Evolutionary conservation across 53 echinoderm and acorn worm species (phyloP), one percentile per base, ranked within the genome.

Genomic region (Astropecten irregularis): DNA sequence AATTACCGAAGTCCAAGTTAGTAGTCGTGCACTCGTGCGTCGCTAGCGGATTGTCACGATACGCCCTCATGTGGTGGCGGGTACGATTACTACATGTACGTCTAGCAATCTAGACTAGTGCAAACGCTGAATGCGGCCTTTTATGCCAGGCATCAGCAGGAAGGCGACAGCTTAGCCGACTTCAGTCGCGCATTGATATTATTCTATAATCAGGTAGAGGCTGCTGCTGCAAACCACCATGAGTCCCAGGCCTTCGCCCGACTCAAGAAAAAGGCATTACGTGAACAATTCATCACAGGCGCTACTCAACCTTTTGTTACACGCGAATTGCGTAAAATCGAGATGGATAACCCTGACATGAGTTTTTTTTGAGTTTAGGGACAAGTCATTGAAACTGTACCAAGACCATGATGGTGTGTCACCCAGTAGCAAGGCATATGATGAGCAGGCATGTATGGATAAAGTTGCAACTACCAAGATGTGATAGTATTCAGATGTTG

Each of bases 201-300:
- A 3, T 27, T 88, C 4, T 73, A 88, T 23, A 40, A 22, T 2
- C 27, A 26, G 9, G 73, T 83, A 18, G 64, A 63, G 16, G 14
- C 20, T 0, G 73, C 72, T 2, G 88, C 74, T 0, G 38, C 51
- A 3, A 72, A 47, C 29, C 49, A 46, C 30, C 64, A 83, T 21
- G 83, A 72, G 23, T 5, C 8, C 2, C 73, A 88, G 37, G 87
- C 77, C 3, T 26, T 77, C 2, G 31, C 15, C 0, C 36, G 58
- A 8, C 47, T 77, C n/a, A 60, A 29, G 25, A 79, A 86, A 10
- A 56, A 77, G 14, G 77, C 77, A 10, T 49, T 86, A n/a, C 74
- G 16, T 20, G 86, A 56, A 4, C 66, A 68, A 21, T 86, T 86
- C 13, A 40, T 77, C 25, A 51, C 67, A 18, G 79, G 87, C 9